These are phyloP conservation scores for Gallinago undulata DNA, from an alignment of 2,113 vertebrate genomes.

Conservation along the genomic window DNA sequence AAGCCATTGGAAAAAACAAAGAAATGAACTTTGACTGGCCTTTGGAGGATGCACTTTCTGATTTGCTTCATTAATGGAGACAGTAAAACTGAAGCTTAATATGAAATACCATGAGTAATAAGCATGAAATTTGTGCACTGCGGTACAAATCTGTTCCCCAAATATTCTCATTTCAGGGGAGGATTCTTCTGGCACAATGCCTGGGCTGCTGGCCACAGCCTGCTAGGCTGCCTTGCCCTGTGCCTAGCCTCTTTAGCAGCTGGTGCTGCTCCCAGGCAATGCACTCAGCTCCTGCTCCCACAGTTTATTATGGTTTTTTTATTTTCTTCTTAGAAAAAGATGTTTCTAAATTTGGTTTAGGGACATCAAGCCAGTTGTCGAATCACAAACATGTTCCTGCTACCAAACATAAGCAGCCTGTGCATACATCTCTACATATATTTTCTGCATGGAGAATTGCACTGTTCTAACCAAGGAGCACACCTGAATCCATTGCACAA, in stretches of 20 bases:
- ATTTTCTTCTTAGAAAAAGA: slow-evolving; percentile 40
- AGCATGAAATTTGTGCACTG: slow-evolving; percentile 39
- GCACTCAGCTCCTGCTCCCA: not conserved
- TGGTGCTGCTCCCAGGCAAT: slow-evolving; percentile 27
- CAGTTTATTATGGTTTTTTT: not conserved
- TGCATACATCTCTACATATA: not conserved
- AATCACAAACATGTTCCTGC: slow-evolving; percentile 1
- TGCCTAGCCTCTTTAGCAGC: not conserved
- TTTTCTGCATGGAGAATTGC: not conserved
- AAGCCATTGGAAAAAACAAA: not conserved
- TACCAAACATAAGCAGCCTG: slow-evolving; percentile 6
- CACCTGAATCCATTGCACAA: not conserved
- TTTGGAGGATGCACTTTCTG: slow-evolving; percentile 4
- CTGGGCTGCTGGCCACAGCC: slow-evolving; percentile 30
- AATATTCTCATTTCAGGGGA: slow-evolving; percentile 46
- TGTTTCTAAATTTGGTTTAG: slow-evolving; percentile 39
- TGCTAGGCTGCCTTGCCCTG: slow-evolving; percentile 27
- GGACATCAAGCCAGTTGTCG: slow-evolving; percentile 13
- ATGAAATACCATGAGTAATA: slow-evolving; percentile 34
- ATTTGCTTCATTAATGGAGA: slow-evolving; percentile 30
- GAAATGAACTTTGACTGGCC: slow-evolving; percentile 15
- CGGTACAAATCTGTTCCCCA: slow-evolving; percentile 32
- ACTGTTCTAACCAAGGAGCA: not conserved
- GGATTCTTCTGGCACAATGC: slow-evolving; percentile 34
- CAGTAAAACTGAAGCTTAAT: slow-evolving; percentile 16